phyloP scores from a whole-genome alignment of 2,797 vertebrate species.

The Neoniphon sammara region DNA sequence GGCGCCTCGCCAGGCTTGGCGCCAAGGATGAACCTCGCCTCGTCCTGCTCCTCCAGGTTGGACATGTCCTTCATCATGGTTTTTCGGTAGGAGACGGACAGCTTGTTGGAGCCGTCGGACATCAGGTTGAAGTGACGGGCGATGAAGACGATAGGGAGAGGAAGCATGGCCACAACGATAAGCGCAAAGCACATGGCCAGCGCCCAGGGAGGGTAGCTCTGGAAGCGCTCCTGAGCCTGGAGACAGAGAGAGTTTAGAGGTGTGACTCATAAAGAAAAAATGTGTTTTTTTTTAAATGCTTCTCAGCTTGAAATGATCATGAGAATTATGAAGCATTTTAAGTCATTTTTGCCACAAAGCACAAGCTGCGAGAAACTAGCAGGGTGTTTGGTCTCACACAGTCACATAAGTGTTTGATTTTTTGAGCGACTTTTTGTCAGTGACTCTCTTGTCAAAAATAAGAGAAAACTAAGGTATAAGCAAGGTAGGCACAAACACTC shows the following conservation, averaged over 20 bases:
- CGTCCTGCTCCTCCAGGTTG: conserved; percentile 92
- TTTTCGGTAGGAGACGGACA: conserved; percentile 94
- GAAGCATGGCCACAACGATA: conserved; percentile 89
- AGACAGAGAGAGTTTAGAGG: too few species aligned
- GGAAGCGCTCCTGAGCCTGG: conserved; percentile 90
- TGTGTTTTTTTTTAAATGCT: too few species aligned
- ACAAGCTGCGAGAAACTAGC: too few species aligned
- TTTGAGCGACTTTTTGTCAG: too few species aligned
- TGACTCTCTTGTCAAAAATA: too few species aligned
- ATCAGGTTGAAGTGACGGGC: conserved; percentile 91
- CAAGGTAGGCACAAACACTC: neutral
- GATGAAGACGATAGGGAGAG: conserved; percentile 91
- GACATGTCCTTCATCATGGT: conserved; percentile 98
- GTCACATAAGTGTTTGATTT: too few species aligned
- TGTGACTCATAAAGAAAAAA: too few species aligned
- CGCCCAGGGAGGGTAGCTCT: conserved; percentile 94
- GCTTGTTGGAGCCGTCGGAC: conserved; percentile 92
- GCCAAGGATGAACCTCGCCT: conserved; percentile 92
- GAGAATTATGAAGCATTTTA: too few species aligned
- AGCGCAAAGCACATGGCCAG: conserved; percentile 89
- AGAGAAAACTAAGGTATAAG: too few species aligned
- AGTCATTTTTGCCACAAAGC: too few species aligned
- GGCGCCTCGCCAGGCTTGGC: conserved; percentile 89
- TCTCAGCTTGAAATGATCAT: too few species aligned
- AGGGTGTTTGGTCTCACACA: too few species aligned